A percentile compares a stretch with the other conserved stretches of the same genome.
Conservation (phyloP, 1,140 invertebrate species). For the Diorhabda carinulata region DNA sequence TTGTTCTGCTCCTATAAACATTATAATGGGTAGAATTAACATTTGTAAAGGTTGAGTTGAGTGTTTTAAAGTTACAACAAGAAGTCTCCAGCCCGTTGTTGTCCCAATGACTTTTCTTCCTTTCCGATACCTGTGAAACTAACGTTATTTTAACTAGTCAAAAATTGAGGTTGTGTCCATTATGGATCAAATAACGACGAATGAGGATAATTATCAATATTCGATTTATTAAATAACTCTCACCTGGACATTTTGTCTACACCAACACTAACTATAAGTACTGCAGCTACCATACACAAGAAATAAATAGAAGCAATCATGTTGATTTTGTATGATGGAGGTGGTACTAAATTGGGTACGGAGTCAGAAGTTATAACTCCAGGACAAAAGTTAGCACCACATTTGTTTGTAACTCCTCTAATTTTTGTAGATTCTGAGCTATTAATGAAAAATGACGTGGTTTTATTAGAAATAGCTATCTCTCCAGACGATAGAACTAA, state of each 20-base stretch:
- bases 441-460: too few relatives aligned
- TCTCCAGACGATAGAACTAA: background rate
- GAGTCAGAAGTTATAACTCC: constrained; percentile 38
- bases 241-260: constrained; percentile 78
- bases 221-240: constrained; percentile 18
- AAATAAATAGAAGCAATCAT: constrained; percentile 81
- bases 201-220: too few relatives aligned
- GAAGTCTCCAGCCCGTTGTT: constrained; percentile 58
- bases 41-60: constrained; percentile 74
- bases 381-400: constrained; percentile 74
- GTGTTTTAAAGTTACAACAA: constrained; percentile 76
- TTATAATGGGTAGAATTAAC: constrained; percentile 84
- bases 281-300: constrained; percentile 70
- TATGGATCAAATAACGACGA: too few relatives aligned
- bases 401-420: constrained; percentile 49
- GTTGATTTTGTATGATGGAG: constrained; percentile 67
- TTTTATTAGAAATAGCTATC: too few relatives aligned
- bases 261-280: constrained; percentile 71
- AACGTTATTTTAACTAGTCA: constrained; percentile 25
- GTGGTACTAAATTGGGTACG: constrained; percentile 61
- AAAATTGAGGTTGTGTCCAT: too few relatives aligned
- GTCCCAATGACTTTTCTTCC: constrained; percentile 47
- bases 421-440: background rate
- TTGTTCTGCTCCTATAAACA: constrained; percentile 92
- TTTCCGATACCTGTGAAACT: constrained; percentile 50